A percentile compares a stretch with the other conserved stretches of the same genome.
phyloP scores from a whole-genome alignment of 1,140 invertebrate genomes.

The Pseudomyrmex dendroicus region DNA sequence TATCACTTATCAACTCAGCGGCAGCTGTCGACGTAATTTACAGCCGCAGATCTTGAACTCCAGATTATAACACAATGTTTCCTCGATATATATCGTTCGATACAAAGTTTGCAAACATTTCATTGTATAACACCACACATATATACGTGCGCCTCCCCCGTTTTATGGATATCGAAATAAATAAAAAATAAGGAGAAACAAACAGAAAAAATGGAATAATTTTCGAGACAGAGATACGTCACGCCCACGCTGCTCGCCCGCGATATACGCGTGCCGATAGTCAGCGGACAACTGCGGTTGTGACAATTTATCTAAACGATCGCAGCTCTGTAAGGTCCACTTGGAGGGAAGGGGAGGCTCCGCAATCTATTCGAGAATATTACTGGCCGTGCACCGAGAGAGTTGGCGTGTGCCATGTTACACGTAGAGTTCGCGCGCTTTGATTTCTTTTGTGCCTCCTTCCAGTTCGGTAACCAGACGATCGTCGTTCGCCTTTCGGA shows the following conservation, averaged over 20 bases:
- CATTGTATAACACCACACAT: background rate
- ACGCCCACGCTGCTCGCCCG: background rate
- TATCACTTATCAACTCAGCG: constrained; percentile 10
- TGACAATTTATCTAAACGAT: constrained; percentile 80
- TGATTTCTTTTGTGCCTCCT: constrained; percentile 72
- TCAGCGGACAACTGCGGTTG: constrained; percentile 12
- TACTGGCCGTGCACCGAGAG: constrained; percentile 64
- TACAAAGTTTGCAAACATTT: too few relatives aligned
- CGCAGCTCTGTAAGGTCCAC: constrained; percentile 70
- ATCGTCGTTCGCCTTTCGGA: background rate
- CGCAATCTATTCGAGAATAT: constrained; percentile 77
- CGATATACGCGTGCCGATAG: background rate
- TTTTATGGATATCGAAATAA: too few relatives aligned
- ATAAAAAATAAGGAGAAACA: too few relatives aligned
- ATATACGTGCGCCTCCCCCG: background rate
- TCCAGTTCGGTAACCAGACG: background rate
- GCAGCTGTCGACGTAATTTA: background rate
- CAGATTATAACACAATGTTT: background rate
- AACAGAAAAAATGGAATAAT: too few relatives aligned
- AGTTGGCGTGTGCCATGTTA: constrained; percentile 45
- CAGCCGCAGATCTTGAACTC: background rate
- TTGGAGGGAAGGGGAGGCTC: constrained; percentile 59
- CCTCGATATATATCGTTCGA: background rate
- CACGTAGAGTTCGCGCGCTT: constrained; percentile 62
- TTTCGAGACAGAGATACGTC: too few relatives aligned